Base-by-base conservation (phyloP, 2,113 vertebrate genomes). In the Epinephelus moara region DNA sequence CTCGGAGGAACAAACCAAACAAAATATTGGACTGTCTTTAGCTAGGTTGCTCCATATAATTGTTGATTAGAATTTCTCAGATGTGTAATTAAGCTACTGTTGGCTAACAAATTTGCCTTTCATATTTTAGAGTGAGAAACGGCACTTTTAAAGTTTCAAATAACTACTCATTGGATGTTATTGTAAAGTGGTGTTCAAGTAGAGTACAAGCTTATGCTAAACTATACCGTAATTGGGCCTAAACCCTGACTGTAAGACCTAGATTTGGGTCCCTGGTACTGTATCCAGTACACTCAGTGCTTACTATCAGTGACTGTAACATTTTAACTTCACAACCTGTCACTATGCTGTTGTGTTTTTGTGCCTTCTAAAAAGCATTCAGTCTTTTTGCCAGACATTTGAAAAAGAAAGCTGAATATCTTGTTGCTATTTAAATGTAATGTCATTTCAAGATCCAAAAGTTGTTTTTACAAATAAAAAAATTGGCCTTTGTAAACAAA, bases 361-460 rank as follows among this genome's bases (percentile, higher is more conserved):
- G 63, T 75, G 64, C 80, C 63, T 81, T 75, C 55, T 42, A 59
- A 66, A 25, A 23, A 18, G 33, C 25, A 50, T 56, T 25, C 8
- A 14, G 70, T 30, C 21, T 66, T 21, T 59, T 21, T 59, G 52
- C 19, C 69, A 23, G 78, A 45, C 18, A 11, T 55, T 71, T 45
- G 69, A 57, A 25, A 55, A 68, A 40, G n/a, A 50, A 33, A 14
- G 55, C 56, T 83, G 73, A 40, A 50, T 27, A 70, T 75, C 55
- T 42, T 77, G 59, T 82, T 70, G 21, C 49, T 75, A 6, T 71
- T 57, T 50, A 27, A 64, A 50, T 68, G 62, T 67, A 37, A 66
- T 59, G 70, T 68, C 12, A 40, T 68, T 37, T 61, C 45, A 60
- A 42, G 19, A 71, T 49, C 49, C 69, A 49, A 40, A 55, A 33